Conservation (phyloP, 2,888 invertebrate genomes). For the Pterobdella sp. region DNA sequence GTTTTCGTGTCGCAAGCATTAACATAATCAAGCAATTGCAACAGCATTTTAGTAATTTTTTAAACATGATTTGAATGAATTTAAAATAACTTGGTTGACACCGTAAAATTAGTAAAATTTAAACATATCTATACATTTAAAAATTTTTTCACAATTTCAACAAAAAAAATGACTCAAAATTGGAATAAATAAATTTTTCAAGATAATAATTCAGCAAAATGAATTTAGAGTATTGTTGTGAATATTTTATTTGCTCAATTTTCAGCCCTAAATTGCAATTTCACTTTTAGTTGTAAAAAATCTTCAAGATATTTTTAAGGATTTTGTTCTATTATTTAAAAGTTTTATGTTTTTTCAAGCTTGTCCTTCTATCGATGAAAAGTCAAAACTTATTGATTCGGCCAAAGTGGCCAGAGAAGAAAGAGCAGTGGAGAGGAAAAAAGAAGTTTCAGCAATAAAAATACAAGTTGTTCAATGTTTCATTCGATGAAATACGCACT, state of each 20-base stretch:
- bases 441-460: conserved; percentile 55
- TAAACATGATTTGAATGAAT: too few species aligned
- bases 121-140: too few species aligned
- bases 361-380: conserved; percentile 31
- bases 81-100: too few species aligned
- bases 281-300: background rate
- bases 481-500: background rate
- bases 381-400: conserved; percentile 67
- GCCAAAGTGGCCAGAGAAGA: conserved; percentile 83
- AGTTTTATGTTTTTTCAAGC: conserved; percentile 10
- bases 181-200: too few species aligned
- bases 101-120: too few species aligned
- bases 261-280: too few species aligned
- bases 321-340: background rate
- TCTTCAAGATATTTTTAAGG: background rate
- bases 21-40: conserved; percentile 1
- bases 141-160: too few species aligned
- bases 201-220: too few species aligned
- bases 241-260: too few species aligned
- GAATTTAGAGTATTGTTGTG: too few species aligned
- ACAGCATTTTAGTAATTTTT: too few species aligned
- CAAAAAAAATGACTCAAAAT: too few species aligned
- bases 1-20: background rate
- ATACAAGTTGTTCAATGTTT: conserved; percentile 42
- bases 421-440: conserved; percentile 72